Base-by-base conservation (phyloP, 2,113 vertebrate genomes). In the Vidua chalybeata region DNA sequence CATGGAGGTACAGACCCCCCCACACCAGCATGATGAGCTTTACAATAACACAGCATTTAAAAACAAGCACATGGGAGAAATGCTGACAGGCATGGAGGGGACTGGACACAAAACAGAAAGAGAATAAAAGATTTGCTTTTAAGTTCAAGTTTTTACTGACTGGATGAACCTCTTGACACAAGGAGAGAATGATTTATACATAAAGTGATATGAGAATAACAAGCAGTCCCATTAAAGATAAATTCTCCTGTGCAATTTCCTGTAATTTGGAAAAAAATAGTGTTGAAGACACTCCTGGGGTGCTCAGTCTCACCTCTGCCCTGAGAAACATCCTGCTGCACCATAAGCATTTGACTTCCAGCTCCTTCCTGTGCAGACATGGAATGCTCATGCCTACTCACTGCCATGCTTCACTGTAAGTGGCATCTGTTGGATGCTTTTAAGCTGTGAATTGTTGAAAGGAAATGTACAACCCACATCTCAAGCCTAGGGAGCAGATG, bases 151-250 rank as follows among this genome's bases (percentile, higher is more conserved):
- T 64, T 91, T 52, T 67, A 84, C 73, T 77, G 77, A 71, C 17
- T 0, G 0, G 58, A 67, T 2, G 2, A 68, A 62, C 56, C 31
- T 74, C 43, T 76, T 4, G 8, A 26, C 2, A 6, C 1, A 2
- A 58, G 46, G 28, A 58, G 33, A 31, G 39, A 39, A 33, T 26
- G 56, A 78, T 63, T 93, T 75, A 91, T 16, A 22, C 33, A 7
- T 5, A 15, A 66, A 71, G 30, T 2, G 0, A 67, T 26, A 31
- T 0, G 1, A 55, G 19, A 82, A 22, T 26, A 68, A 79, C 84
- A 64, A 2, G 3, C 26, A 21, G 27, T 55, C 24, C 26, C 39
- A 10, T 14, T 37, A 15, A 66, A 84, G 62, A 39, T 28, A 58
- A 82, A 41, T 41, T 48, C 41, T 69, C 43, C 46, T 14, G 19